Conservation (phyloP, 2,797 vertebrate species). For the Avahi laniger region DNA sequence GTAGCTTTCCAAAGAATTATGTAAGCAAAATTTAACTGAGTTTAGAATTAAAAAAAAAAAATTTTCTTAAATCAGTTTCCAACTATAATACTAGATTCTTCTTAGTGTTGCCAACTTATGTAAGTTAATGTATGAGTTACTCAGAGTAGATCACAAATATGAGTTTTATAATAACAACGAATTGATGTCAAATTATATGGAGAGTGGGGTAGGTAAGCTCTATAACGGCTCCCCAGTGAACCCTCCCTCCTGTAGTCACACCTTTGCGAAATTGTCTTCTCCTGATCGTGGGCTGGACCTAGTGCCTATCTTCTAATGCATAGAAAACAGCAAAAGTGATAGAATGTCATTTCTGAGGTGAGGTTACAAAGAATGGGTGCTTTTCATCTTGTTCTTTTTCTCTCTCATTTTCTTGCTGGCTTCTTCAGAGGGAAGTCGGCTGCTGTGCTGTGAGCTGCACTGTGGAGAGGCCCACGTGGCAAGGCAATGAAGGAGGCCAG, state of each 20-base stretch:
- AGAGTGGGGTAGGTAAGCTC: neutral
- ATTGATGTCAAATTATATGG: neutral
- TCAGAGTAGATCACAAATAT: neutral
- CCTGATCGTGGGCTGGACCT: neutral
- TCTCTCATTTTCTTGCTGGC: neutral
- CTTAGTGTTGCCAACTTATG: neutral
- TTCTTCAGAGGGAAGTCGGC: neutral
- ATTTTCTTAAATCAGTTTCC: neutral
- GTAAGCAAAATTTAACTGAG: conserved; percentile 27
- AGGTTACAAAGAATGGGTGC: neutral
- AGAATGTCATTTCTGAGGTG: neutral
- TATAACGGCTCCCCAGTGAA: neutral
- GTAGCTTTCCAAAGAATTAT: neutral
- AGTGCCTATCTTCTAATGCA: neutral
- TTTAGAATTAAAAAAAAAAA: neutral
- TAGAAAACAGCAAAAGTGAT: neutral
- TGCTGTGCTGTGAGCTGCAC: accelerated
- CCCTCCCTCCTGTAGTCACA: neutral
- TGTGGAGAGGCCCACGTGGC: neutral
- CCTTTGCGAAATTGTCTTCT: neutral
- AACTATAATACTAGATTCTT: neutral
- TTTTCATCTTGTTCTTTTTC: neutral
- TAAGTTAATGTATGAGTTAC: neutral
- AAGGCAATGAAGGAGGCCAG: neutral
- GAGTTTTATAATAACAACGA: neutral